phyloP scores from a whole-genome alignment of 2,797 vertebrate genomes.

The Falco cherrug region DNA sequence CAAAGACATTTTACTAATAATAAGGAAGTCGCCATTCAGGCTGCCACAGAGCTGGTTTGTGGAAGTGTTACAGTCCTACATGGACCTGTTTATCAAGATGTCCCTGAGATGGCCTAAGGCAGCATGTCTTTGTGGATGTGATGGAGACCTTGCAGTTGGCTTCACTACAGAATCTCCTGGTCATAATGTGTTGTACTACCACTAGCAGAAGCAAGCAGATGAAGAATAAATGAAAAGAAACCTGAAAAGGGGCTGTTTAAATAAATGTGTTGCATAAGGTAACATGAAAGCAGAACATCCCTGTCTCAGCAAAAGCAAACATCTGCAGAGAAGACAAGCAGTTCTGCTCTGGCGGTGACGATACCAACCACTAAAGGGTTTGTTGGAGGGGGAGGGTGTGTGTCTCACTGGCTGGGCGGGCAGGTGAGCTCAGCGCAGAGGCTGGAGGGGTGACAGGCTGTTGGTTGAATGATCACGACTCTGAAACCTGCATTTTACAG shows the following conservation, averaged over 20 bases:
- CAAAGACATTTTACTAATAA: background rate
- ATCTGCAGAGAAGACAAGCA: background rate
- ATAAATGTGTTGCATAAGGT: fast-evolving
- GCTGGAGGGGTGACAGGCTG: background rate
- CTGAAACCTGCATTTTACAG: background rate
- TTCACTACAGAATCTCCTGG: background rate
- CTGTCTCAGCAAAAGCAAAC: background rate
- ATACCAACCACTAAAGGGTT: background rate
- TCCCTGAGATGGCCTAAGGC: too few species aligned
- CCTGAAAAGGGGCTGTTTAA: background rate
- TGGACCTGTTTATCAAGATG: background rate
- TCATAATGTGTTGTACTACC: background rate
- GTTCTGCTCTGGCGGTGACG: background rate
- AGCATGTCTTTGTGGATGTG: background rate
- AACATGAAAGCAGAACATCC: background rate
- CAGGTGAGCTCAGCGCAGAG: fast-evolving
- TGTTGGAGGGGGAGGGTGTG: background rate
- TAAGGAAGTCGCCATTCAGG: background rate
- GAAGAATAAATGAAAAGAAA: background rate
- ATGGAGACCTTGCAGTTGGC: background rate
- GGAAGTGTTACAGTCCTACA: background rate
- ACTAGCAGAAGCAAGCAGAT: background rate
- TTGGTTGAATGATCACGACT: background rate
- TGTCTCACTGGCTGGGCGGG: background rate
- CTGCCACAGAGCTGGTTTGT: background rate